phyloP scores from a whole-genome alignment of 1,140 invertebrate genomes.

The Cylas formicarius region DNA sequence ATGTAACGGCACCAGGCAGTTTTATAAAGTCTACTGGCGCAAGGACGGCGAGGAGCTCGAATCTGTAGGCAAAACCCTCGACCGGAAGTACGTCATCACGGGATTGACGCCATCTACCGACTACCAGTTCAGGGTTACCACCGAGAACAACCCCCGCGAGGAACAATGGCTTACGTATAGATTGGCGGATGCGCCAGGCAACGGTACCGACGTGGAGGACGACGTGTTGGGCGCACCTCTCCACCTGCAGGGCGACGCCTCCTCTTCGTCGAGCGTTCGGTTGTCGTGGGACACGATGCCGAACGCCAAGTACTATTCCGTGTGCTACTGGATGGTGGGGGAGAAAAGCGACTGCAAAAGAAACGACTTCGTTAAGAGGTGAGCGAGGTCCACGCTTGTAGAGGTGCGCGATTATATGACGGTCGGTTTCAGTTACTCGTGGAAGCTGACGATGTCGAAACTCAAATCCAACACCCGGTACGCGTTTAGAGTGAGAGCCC shows the following conservation, averaged over 20 bases:
- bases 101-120: slow-evolving; percentile 23
- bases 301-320: slow-evolving; percentile 26
- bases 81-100: slow-evolving; percentile 22
- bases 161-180: slow-evolving; percentile 20
- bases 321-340: slow-evolving; percentile 23
- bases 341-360: slow-evolving; percentile 24
- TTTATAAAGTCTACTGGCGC: slow-evolving; percentile 58
- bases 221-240: slow-evolving; percentile 11
- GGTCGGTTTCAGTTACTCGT: slow-evolving; percentile 39
- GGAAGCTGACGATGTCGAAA: slow-evolving; percentile 43
- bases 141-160: slow-evolving; percentile 13
- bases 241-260: slow-evolving; percentile 11
- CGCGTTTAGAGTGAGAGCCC: slow-evolving; percentile 51
- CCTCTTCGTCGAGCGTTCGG: slow-evolving; percentile 19
- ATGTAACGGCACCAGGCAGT: slow-evolving; percentile 49
- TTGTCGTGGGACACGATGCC: slow-evolving; percentile 24
- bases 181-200: slow-evolving; percentile 8
- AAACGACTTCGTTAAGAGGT: slow-evolving; percentile 37
- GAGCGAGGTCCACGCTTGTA: neutral
- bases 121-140: slow-evolving; percentile 30
- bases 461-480: slow-evolving; percentile 55
- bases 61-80: slow-evolving; percentile 26
- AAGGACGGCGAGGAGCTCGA: slow-evolving; percentile 41
- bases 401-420: neutral
- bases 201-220: slow-evolving; percentile 6